Percentiles rank a stretch among this genome's conserved stretches.
These are phyloP conservation scores for Scomber scombrus DNA, from an alignment of 2,113 vertebrate genomes.

Conservation along the genomic window DNA sequence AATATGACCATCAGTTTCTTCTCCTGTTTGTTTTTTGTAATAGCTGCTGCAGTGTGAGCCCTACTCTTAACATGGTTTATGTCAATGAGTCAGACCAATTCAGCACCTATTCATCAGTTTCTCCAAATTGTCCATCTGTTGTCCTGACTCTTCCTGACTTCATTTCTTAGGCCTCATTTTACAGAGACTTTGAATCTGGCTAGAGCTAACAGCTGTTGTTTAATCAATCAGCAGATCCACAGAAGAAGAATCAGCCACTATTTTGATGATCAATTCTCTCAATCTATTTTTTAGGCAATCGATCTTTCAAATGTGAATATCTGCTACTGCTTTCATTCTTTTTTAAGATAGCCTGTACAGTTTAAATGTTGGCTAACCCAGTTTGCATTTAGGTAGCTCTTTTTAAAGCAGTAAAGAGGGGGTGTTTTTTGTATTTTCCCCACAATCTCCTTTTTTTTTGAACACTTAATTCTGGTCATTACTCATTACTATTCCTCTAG, in stretches of 20 bases:
- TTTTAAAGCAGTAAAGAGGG: neutral
- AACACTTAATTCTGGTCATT: neutral
- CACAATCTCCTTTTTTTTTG: neutral
- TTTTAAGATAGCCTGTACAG: no score
- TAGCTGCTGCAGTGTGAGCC: neutral
- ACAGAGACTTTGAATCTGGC: neutral
- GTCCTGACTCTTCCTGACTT: neutral
- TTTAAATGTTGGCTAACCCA: neutral
- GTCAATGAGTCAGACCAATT: neutral
- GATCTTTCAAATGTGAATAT: no score
- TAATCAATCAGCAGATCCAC: no score
- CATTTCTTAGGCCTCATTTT: neutral
- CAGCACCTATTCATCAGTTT: neutral
- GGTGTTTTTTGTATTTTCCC: neutral
- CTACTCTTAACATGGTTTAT: neutral
- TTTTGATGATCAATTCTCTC: no score
- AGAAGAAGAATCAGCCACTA: no score
- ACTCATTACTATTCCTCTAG: neutral
- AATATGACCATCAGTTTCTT: no score
- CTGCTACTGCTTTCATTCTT: no score
- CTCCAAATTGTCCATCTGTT: neutral
- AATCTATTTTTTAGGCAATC: no score
- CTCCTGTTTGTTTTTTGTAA: neutral
- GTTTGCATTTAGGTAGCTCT: conserved; percentile 2
- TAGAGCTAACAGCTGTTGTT: no score